Conservation (phyloP, 1,140 invertebrate species). For the Bombus huntii region DNA sequence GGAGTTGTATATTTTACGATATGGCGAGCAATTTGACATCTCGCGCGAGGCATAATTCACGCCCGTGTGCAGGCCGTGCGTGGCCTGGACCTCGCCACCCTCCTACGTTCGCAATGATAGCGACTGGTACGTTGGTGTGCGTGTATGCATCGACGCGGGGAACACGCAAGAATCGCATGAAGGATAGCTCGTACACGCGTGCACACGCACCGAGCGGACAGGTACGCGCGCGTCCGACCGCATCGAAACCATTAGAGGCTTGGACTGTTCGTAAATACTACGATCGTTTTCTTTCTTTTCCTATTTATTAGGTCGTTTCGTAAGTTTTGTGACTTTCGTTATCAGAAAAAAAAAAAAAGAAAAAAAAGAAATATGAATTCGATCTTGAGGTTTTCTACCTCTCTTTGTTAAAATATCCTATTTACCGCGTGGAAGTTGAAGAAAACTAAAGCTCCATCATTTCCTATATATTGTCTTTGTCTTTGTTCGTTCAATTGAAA, state of each 20-base stretch:
- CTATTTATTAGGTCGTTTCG: neutral
- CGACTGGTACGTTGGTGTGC: constrained; percentile 50
- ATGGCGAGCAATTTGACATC: constrained; percentile 83
- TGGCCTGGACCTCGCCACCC: constrained; percentile 52
- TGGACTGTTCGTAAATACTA: constrained; percentile 77
- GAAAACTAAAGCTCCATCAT: no score
- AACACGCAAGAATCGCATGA: constrained; percentile 56
- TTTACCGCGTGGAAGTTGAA: no score
- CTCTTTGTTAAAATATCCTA: no score
- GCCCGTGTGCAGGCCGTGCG: constrained; percentile 71
- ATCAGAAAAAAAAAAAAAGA: no score
- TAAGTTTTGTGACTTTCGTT: no score
- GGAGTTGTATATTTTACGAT: constrained; percentile 83
- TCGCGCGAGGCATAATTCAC: constrained; percentile 83
- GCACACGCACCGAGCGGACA: constrained; percentile 37
- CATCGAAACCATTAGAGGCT: constrained; percentile 77
- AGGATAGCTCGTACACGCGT: constrained; percentile 49
- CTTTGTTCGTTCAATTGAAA: no score
- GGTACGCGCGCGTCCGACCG: constrained; percentile 72
- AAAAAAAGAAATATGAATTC: no score
- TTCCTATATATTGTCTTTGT: no score
- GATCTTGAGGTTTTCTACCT: no score
- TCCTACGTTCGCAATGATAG: constrained; percentile 49
- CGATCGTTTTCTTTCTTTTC: neutral
- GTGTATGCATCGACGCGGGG: constrained; percentile 30